A percentile compares a stretch with the other conserved stretches of the same genome.
These are phyloP conservation scores for Neosilurus hyrtlii DNA, from an alignment of 2,797 vertebrate genomes.

Conservation along the genomic window DNA sequence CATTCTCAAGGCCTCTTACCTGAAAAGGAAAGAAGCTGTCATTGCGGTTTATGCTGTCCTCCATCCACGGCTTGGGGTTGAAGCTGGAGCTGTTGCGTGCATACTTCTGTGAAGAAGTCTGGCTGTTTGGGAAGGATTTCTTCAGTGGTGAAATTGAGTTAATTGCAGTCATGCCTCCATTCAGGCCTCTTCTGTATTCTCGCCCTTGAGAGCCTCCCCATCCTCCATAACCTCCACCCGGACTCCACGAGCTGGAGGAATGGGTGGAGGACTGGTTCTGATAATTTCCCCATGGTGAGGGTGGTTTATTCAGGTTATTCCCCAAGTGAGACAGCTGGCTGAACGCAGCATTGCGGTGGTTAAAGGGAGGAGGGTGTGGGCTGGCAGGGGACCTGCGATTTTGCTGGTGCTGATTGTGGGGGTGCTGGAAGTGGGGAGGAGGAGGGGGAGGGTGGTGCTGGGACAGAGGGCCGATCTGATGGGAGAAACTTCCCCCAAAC, in stretches of 20 bases:
- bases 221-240: slow-evolving; percentile 87
- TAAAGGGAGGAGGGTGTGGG: slow-evolving; percentile 91
- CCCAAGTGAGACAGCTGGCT: slow-evolving; percentile 94
- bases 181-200: slow-evolving; percentile 91
- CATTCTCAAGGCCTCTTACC: slow-evolving; percentile 73
- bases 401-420: slow-evolving; percentile 93
- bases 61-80: slow-evolving; percentile 96
- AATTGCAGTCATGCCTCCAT: slow-evolving; percentile 88
- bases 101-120: slow-evolving; percentile 96
- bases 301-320: slow-evolving; percentile 92
- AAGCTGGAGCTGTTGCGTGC: slow-evolving; percentile 91
- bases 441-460: slow-evolving; percentile 92
- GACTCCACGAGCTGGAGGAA: slow-evolving; percentile 93
- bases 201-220: slow-evolving; percentile 96
- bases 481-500: slow-evolving; percentile 95
- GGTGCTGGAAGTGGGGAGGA: slow-evolving; percentile 95
- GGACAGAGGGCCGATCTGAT: slow-evolving; percentile 94
- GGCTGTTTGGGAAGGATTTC: slow-evolving; percentile 98
- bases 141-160: slow-evolving; percentile 97
- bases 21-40: slow-evolving; percentile 97
- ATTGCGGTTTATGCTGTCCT: slow-evolving; percentile 89
- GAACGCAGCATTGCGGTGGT: slow-evolving; percentile 94
- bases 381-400: slow-evolving; percentile 94
- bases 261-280: slow-evolving; percentile 93
- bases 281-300: slow-evolving; percentile 97